Base-by-base conservation (phyloP, 2,888 invertebrate genomes). In the Brachylomia viminalis region DNA sequence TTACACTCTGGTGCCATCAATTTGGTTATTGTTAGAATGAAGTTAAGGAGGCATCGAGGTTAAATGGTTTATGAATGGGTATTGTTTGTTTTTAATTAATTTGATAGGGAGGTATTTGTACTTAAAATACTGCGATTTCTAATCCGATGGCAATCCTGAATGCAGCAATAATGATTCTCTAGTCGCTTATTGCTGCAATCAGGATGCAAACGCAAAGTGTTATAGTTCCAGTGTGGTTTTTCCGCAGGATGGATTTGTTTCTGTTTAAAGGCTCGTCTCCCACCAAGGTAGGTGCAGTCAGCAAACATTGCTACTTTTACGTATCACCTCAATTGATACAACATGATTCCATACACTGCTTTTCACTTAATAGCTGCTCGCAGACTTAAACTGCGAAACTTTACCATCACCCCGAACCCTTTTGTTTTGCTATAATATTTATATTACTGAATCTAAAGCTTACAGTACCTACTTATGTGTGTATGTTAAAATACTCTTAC, bases 11-110 rank as follows among this genome's bases (percentile, higher is more conserved):
- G 61, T 71, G 71, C 72, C 66, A 61, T 77, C 47, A 76, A 77
- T 80, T 83, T 73, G 58, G 64, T 70, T 71, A 73, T 77, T 83
- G 73, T 82, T 73, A 68, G 71, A 81, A 61, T 30, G 45, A 61
- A 56, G 65, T 81, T 70, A 72, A 70, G 61, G 27, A 59, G n/a
- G 20, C 42, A 85, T 77, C 81, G 69, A 47, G 64, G 82, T 85
- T 71, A 61, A 85, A 68, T 71, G 30, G 20, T 47, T 71, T 58
- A 23, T 49, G 47, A 75, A 84, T 64, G 45, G 59, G 27, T 58
- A 30, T 23, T 70, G 20, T 58, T 61, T n/a, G n/a, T n/a, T n/a
- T n/a, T n/a, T n/a, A n/a, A n/a, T n/a, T n/a, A n/a, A n/a, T n/a
- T n/a, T n/a, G n/a, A n/a, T n/a, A n/a, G n/a, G n/a, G n/a, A n/a